Percentiles rank a stretch among this genome's conserved stretches.
Conservation (phyloP, 2,113 vertebrate genomes). For the Pipra filicauda region DNA sequence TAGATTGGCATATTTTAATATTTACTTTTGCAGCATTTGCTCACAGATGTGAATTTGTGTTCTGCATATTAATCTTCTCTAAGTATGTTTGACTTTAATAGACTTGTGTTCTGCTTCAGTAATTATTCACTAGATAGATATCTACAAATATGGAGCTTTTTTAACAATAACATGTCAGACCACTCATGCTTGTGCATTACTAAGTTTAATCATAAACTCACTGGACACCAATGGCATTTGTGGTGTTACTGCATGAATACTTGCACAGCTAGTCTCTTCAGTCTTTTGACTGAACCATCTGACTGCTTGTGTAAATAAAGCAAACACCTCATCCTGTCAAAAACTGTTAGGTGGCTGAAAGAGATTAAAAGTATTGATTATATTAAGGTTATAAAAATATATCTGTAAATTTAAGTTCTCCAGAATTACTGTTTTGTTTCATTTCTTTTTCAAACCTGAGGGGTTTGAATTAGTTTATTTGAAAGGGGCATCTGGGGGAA, state of each 20-base stretch:
- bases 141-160: neutral
- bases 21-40: neutral
- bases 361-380: neutral
- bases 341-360: neutral
- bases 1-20: neutral
- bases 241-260: neutral
- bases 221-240: neutral
- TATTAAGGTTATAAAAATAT: neutral
- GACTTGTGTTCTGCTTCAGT: neutral
- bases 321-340: neutral
- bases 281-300: neutral
- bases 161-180: neutral
- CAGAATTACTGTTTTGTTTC: neutral
- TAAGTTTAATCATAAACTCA: neutral
- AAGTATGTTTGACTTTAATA: conserved; percentile 2
- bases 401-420: neutral
- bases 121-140: neutral
- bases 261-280: neutral
- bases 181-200: neutral
- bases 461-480: neutral
- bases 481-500: neutral
- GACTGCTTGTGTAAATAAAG: neutral
- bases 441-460: neutral
- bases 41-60: neutral
- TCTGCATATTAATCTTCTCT: neutral